These are phyloP conservation scores for Sparidentex hasta DNA, from an alignment of 2,797 vertebrate species.

Conservation along the genomic window DNA sequence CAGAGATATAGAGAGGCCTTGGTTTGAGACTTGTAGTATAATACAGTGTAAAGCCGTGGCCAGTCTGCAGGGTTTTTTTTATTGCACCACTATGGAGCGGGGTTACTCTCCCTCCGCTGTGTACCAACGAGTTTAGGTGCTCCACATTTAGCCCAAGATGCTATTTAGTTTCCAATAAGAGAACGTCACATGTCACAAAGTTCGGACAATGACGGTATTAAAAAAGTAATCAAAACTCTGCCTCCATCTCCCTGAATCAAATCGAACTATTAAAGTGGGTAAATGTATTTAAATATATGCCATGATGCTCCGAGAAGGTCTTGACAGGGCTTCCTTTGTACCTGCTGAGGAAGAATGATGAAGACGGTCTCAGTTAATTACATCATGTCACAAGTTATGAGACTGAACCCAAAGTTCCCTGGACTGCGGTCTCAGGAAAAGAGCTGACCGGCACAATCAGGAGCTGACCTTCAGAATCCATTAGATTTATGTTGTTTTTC, in stretches of 20 bases:
- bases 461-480: constrained; percentile 89
- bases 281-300: constrained; percentile 73
- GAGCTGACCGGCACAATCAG: constrained; percentile 86
- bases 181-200: constrained; percentile 23
- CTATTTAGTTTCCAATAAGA: no score
- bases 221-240: constrained; percentile 28
- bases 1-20: constrained; percentile 61
- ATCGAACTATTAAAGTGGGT: constrained; percentile 55
- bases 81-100: constrained; percentile 26
- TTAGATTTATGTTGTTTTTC: constrained; percentile 90
- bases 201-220: constrained; percentile 44
- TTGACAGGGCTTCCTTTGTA: constrained; percentile 65
- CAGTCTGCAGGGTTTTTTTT: constrained; percentile 48
- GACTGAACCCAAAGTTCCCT: constrained; percentile 72
- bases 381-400: constrained; percentile 85
- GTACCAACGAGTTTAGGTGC: constrained; percentile 23
- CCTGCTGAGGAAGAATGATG: constrained; percentile 64
- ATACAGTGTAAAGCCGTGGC: constrained; percentile 61
- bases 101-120: not conserved
- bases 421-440: constrained; percentile 68
- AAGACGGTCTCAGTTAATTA: constrained; percentile 76
- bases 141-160: constrained; percentile 6
- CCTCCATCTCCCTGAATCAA: constrained; percentile 37
- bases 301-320: constrained; percentile 45
- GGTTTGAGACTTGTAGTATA: constrained; percentile 56